These are phyloP conservation scores for Rosalia funebris DNA, from an alignment of 2,888 invertebrate species.

Conservation along the genomic window DNA sequence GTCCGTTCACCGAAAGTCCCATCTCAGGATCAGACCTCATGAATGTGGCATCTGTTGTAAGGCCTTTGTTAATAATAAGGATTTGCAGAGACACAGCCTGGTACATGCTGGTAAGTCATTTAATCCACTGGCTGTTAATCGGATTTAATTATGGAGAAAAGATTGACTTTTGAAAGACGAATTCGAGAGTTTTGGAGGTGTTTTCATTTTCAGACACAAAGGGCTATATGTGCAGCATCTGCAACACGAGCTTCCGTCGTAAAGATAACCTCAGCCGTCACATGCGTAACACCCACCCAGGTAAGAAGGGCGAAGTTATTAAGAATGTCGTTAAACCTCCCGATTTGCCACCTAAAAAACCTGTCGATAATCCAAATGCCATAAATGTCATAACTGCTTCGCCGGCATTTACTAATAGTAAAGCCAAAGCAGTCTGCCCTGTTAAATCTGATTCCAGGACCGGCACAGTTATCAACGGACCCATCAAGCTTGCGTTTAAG, in stretches of 20 bases:
- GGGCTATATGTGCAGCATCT: conserved; percentile 77
- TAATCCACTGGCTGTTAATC: no score
- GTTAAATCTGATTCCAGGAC: conserved; percentile 44
- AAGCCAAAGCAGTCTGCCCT: conserved; percentile 38
- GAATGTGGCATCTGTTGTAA: conserved; percentile 74
- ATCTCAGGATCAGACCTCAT: conserved; percentile 67
- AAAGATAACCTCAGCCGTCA: conserved; percentile 84
- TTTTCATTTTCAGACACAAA: conserved; percentile 70
- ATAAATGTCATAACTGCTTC: conserved; percentile 62
- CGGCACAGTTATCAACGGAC: conserved; percentile 65
- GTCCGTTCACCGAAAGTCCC: conserved; percentile 68
- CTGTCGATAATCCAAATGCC: conserved; percentile 62
- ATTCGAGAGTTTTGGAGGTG: no score
- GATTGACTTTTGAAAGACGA: neutral
- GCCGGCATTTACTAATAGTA: conserved; percentile 47
- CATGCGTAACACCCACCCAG: conserved; percentile 79
- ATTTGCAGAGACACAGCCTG: conserved; percentile 75
- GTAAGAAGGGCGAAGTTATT: conserved; percentile 55
- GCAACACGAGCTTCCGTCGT: conserved; percentile 76
- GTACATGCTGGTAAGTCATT: conserved; percentile 74
- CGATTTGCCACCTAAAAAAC: conserved; percentile 34
- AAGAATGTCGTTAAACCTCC: conserved; percentile 47
- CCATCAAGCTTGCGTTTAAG: conserved; percentile 65
- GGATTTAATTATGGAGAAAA: neutral
- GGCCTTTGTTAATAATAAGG: conserved; percentile 74